Percentiles rank a stretch among this genome's conserved stretches.
These are phyloP conservation scores for Aplochiton taeniatus DNA, from an alignment of 2,797 vertebrate species.

Conservation along the genomic window DNA sequence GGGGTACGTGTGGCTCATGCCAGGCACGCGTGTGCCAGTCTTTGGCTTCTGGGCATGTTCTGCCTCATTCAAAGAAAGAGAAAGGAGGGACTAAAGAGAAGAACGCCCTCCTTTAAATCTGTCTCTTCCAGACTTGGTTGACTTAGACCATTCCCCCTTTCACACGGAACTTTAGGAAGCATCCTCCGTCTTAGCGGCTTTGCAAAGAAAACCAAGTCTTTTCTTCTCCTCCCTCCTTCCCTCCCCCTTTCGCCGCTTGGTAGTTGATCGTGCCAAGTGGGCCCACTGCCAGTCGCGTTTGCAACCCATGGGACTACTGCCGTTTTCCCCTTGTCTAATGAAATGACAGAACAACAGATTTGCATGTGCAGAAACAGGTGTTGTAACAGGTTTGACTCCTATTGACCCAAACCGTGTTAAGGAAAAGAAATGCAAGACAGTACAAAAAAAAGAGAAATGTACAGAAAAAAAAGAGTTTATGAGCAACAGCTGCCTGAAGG, in stretches of 20 bases:
- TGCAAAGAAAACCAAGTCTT: slow-evolving; percentile 68
- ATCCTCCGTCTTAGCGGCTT: slow-evolving; percentile 69
- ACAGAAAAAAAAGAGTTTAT: slow-evolving; percentile 76
- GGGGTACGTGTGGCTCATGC: slow-evolving; percentile 70
- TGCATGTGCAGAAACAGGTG: slow-evolving; percentile 94
- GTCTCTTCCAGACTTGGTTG: slow-evolving; percentile 67
- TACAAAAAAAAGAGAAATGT: slow-evolving; percentile 11
- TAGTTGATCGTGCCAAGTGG: slow-evolving; percentile 72
- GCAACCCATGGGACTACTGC: slow-evolving; percentile 80
- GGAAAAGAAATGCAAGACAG: slow-evolving; percentile 42
- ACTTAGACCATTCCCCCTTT: slow-evolving; percentile 58
- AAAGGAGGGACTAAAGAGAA: neutral
- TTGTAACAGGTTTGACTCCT: slow-evolving; percentile 92
- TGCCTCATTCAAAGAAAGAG: slow-evolving; percentile 51
- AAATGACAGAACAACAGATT: slow-evolving; percentile 96
- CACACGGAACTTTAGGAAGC: slow-evolving; percentile 71
- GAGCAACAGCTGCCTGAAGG: slow-evolving; percentile 88
- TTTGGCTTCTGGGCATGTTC: slow-evolving; percentile 81
- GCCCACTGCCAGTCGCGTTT: slow-evolving; percentile 81
- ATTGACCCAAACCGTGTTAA: slow-evolving; percentile 83
- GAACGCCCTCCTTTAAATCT: neutral
- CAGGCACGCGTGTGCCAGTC: slow-evolving; percentile 81
- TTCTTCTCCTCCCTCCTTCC: slow-evolving; percentile 62
- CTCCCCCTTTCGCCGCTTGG: neutral
- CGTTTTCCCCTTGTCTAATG: slow-evolving; percentile 80